Evolutionary conservation across 1,140 invertebrate species (phyloP), one percentile per base, ranked within the genome.

Genomic region (Leguminivora glycinivorella): DNA sequence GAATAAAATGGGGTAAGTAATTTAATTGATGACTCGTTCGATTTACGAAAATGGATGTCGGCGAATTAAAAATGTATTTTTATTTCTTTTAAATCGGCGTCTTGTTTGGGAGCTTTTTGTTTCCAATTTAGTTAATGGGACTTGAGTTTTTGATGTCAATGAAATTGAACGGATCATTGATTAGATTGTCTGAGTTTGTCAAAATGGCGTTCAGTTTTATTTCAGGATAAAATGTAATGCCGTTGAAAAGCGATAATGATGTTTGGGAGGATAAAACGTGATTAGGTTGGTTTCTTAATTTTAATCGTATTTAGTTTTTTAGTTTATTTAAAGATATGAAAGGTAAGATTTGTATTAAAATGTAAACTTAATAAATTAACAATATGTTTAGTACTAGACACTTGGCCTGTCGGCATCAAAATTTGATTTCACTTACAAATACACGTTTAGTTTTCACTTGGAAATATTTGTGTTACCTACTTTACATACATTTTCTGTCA

Each of bases 1-100:
- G 80, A 84, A 83, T 82, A 71, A 80, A 84, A 83, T 82, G 70
- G 80, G 70, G 79, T 73, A 80, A 87, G 85, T 89, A 88, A 89
- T 88, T 89, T 87, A 89, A 89, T 89, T 86, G 86, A 89, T 87
- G 87, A 86, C 83, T 78, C 76, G 82, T 85, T 87, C 85, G 82
- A 85, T 85, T 84, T 82, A 80, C 72, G 78, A 76, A 81, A 83
- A 86, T 84, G 79, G 74, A 81, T 82, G 73, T 70, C 22, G 43
- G 67, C 56, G 67, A 83, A 85, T 88, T 85, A 85, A 85, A 85
- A 87, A 83, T 81, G 81, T 78, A 77, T 79, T 80, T 72, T 24
- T 71, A 70, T 75, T 75, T 68, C 68, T 63, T 76, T 75, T 75
- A 63, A 63, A 63, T 63, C 58, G 58, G 0, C 56, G 10, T 56